Evolutionary conservation across 2,113 vertebrate species (phyloP).

Genomic region (Thalassoma bifasciatum): DNA sequence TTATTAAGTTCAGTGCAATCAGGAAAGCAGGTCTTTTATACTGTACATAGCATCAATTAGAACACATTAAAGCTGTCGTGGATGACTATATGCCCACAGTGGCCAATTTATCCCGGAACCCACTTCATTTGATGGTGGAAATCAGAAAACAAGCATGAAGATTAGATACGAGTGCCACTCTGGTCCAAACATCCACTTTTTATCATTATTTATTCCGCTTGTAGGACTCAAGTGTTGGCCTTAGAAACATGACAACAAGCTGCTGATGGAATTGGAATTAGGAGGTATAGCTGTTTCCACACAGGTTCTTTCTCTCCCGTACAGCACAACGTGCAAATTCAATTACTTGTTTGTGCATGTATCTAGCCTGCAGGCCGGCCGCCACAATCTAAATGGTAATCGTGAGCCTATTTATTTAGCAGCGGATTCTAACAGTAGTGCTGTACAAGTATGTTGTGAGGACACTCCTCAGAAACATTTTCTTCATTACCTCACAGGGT

Average conservation of each 20-base stretch:
- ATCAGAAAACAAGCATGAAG: constrained; percentile 28
- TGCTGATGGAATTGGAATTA: constrained; percentile 55
- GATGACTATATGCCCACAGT: constrained; percentile 5
- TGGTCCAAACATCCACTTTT: constrained; percentile 49
- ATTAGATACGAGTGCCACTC: constrained; percentile 46
- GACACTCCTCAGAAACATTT: constrained; percentile 36
- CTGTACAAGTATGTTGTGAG: constrained; percentile 38
- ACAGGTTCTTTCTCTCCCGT: constrained; percentile 46
- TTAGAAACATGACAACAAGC: constrained; percentile 50
- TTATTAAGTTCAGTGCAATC: constrained; percentile 12
- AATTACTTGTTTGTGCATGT: constrained; percentile 77
- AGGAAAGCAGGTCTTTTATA: background rate
- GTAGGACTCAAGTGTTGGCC: constrained; percentile 39
- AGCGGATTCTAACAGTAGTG: constrained; percentile 20
- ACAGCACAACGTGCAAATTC: constrained; percentile 64
- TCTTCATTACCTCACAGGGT: constrained; percentile 61
- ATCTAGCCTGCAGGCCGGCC: constrained; percentile 54
- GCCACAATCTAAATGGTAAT: constrained; percentile 80
- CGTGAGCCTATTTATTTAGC: constrained; percentile 63
- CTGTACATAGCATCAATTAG: background rate
- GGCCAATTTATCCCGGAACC: constrained; percentile 39
- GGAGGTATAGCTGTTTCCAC: constrained; percentile 49
- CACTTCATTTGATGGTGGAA: constrained; percentile 43
- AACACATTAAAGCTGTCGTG: constrained; percentile 28
- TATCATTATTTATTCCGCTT: constrained; percentile 60